phyloP scores from a whole-genome alignment of 2,888 invertebrate species.

The Zaprionus lineosus region DNA sequence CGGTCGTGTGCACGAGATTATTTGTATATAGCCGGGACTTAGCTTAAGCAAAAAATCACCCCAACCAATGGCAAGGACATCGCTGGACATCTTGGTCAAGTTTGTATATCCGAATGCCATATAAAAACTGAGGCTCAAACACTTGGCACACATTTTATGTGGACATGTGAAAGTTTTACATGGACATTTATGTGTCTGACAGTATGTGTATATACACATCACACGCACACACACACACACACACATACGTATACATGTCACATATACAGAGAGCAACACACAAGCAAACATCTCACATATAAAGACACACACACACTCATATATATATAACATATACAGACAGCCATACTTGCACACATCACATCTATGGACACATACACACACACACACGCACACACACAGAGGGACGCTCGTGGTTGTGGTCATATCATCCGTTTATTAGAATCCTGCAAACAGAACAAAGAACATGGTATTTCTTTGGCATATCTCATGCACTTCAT shows the following conservation, averaged over 20 bases:
- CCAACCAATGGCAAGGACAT: conserved; percentile 2
- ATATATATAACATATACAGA: conserved; percentile 1
- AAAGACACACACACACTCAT: not conserved
- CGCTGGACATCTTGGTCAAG: conserved; percentile 45
- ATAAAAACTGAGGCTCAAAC: conserved; percentile 51
- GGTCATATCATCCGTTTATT: conserved; percentile 58
- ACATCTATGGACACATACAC: not conserved
- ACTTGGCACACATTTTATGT: conserved; percentile 43
- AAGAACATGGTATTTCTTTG: conserved; percentile 56
- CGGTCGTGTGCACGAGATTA: conserved; percentile 78
- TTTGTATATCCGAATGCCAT: conserved; percentile 40
- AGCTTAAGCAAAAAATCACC: conserved; percentile 57
- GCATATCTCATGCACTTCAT: conserved; percentile 72
- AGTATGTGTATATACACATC: not conserved
- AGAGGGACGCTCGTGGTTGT: conserved; percentile 17
- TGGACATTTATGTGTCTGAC: conserved; percentile 16
- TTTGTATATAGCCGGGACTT: conserved; percentile 75
- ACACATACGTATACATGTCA: not conserved
- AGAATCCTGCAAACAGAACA: conserved; percentile 55
- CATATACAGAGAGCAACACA: no score
- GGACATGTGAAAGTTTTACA: conserved; percentile 28
- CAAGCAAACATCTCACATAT: no score
- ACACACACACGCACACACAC: not conserved
- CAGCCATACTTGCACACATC: no score
- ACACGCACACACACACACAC: not conserved